phyloP scores from a whole-genome alignment of 2,113 vertebrate species.

The Brachirus orientalis region DNA sequence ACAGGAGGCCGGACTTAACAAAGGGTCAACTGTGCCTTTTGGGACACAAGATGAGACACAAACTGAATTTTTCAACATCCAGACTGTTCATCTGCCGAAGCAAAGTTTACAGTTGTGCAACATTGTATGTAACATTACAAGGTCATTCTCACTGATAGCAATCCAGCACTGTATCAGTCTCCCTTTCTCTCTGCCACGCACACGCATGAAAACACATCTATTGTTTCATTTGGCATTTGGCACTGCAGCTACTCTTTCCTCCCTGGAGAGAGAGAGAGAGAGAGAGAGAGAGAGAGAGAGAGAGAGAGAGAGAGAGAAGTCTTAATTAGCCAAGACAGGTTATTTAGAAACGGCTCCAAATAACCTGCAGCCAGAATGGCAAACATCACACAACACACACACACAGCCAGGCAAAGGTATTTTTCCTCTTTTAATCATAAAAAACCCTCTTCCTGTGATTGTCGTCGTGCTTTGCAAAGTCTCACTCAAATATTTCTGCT shows the following conservation, averaged over 20 bases:
- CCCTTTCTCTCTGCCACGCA: constrained; percentile 14
- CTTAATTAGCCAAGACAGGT: constrained; percentile 66
- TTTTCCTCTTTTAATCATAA: constrained; percentile 7
- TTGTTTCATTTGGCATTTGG: constrained; percentile 49
- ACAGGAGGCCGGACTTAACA: too few species aligned
- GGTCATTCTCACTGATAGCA: not conserved
- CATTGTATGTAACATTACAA: not conserved
- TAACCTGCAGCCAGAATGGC: constrained; percentile 35
- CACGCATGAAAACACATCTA: constrained; percentile 20
- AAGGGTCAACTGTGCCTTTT: too few species aligned
- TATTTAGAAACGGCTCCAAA: constrained; percentile 59
- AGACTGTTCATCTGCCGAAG: not conserved
- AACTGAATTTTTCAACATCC: too few species aligned
- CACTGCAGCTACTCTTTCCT: constrained; percentile 30
- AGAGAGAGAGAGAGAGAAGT: constrained; percentile 9
- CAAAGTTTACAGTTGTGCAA: not conserved
- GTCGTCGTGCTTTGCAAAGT: not conserved
- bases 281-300: constrained; percentile 28
- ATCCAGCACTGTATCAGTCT: constrained; percentile 2
- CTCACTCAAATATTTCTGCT: constrained; percentile 7
- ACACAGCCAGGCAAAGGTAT: constrained; percentile 1
- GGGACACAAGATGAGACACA: too few species aligned
- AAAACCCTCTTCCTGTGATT: constrained; percentile 3
- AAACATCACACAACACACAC: constrained; percentile 19
- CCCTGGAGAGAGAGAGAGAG: constrained; percentile 29